phyloP scores from a whole-genome alignment of 2,113 vertebrate genomes.

The Catagonus wagneri region DNA sequence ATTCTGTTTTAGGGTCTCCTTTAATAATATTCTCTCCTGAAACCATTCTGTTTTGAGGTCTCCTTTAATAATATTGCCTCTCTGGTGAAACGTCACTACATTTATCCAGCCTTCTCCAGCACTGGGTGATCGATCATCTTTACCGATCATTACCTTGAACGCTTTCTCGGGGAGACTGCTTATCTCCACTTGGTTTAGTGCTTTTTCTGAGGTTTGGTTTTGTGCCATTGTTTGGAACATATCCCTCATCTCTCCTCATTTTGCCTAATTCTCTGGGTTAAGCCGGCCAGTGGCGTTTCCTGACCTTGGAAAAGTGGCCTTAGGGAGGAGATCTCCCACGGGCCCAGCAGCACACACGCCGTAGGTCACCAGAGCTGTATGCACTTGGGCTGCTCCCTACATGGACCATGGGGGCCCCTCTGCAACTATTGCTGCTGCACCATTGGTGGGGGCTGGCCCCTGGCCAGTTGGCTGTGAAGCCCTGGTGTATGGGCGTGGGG shows the following conservation, averaged over 20 bases:
- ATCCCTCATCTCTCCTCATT: background rate
- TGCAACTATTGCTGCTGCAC: background rate
- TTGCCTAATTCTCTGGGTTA: background rate
- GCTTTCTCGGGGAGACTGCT: background rate
- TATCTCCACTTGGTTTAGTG: background rate
- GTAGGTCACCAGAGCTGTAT: background rate
- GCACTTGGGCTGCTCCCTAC: background rate
- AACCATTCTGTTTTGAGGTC: no score
- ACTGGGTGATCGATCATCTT: background rate
- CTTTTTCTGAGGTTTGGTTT: background rate
- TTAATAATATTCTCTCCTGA: background rate
- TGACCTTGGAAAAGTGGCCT: background rate
- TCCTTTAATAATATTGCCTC: background rate
- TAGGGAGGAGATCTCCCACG: background rate
- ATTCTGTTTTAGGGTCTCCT: background rate
- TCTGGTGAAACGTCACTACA: background rate
- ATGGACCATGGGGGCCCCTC: background rate
- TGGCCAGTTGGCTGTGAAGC: background rate
- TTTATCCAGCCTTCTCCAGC: background rate
- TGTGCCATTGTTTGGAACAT: background rate
- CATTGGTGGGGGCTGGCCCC: background rate
- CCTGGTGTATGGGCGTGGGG: background rate
- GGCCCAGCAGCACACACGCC: background rate
- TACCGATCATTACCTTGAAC: background rate
- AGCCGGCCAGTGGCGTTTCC: background rate